phyloP scores from a whole-genome alignment of 2,888 invertebrate genomes.

The Podabrus alpinus region DNA sequence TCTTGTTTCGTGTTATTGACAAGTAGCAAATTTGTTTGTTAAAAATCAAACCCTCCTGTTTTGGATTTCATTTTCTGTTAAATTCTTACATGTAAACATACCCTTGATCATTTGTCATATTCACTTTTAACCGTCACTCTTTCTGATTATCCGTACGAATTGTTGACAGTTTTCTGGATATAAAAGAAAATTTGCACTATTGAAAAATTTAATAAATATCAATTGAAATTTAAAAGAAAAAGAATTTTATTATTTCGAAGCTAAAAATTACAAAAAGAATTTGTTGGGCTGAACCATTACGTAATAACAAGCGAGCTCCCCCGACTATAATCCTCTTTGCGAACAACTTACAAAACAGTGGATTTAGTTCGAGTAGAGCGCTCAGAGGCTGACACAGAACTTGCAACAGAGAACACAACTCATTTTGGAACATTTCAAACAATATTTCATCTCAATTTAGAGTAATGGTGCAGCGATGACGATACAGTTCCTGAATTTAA shows the following conservation, averaged over 20 bases:
- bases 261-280: constrained; percentile 23
- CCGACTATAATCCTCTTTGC: constrained; percentile 26
- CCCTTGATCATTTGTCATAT: constrained; percentile 19
- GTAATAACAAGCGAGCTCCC: constrained; percentile 20
- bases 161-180: background rate
- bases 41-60: constrained; percentile 8
- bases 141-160: background rate
- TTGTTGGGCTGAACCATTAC: constrained; percentile 22
- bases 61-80: constrained; percentile 17
- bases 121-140: constrained; percentile 14
- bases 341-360: constrained; percentile 25
- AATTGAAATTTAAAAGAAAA: background rate
- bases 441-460: constrained; percentile 34
- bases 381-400: constrained; percentile 10
- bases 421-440: constrained; percentile 26
- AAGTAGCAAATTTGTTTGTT: constrained; percentile 18
- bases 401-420: constrained; percentile 22
- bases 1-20: constrained; percentile 13
- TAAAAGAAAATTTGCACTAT: background rate
- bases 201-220: background rate
- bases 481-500: constrained; percentile 34
- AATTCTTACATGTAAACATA: constrained; percentile 9
- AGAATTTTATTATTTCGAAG: background rate
- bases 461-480: constrained; percentile 34
- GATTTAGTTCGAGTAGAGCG: constrained; percentile 16